Evolutionary conservation across 2,888 invertebrate genomes (phyloP).

Genomic region (Mythimna pallens): DNA sequence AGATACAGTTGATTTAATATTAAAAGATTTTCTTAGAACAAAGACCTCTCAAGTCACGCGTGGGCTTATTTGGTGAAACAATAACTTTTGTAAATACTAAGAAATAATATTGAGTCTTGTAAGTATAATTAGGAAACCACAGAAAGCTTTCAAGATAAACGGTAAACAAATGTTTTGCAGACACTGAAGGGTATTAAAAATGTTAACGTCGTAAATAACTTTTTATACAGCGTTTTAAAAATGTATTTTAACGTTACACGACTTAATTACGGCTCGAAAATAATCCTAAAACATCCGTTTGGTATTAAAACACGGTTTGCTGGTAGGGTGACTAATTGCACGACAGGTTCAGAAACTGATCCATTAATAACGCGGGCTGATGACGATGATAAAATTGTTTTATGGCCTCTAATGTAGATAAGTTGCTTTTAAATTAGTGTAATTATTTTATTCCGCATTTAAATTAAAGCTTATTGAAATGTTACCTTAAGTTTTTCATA

Average conservation of each 20-base stretch:
- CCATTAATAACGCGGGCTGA: conserved; percentile 54
- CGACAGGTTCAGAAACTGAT: conserved; percentile 56
- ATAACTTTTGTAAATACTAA: conserved; percentile 72
- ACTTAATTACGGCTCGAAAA: conserved; percentile 74
- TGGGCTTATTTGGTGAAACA: conserved; percentile 76
- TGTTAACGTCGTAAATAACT: conserved; percentile 69
- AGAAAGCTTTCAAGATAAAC: conserved; percentile 68
- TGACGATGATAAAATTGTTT: conserved; percentile 57
- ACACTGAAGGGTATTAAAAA: conserved; percentile 52
- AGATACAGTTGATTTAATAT: conserved; percentile 43
- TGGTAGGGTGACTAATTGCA: conserved; percentile 64
- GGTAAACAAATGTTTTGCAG: conserved; percentile 62
- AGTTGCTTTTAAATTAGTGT: conserved; percentile 51
- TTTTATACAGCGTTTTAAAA: conserved; percentile 72
- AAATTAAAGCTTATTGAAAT: conserved; percentile 40
- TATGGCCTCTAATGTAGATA: conserved; percentile 51
- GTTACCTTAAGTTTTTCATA: not conserved
- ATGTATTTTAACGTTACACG: conserved; percentile 74
- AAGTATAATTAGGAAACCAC: conserved; percentile 64
- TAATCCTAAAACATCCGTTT: conserved; percentile 76
- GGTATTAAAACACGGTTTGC: conserved; percentile 65
- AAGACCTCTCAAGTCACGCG: conserved; percentile 65
- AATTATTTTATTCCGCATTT: conserved; percentile 31
- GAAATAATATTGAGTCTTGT: conserved; percentile 68
- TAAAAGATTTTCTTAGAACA: conserved; percentile 54